phyloP scores from a whole-genome alignment of 2,888 invertebrate species.

The Nemotelus nigrinus region DNA sequence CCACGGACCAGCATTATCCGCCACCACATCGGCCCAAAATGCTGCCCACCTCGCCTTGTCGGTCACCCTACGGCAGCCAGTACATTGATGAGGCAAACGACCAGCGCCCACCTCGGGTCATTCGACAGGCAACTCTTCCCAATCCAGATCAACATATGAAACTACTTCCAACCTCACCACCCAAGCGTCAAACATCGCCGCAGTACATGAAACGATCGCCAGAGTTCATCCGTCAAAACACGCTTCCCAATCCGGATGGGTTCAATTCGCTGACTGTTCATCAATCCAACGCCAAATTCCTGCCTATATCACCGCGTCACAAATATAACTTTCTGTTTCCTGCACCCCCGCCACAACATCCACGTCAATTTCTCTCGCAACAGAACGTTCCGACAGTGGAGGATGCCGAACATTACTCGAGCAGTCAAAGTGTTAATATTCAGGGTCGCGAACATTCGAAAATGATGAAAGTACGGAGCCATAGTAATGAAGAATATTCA shows the following conservation, averaged over 20 bases:
- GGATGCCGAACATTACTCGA: conserved; percentile 60
- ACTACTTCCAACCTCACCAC: conserved; percentile 63
- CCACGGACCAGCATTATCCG: conserved; percentile 46
- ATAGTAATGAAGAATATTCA: conserved; percentile 64
- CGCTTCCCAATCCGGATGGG: conserved; percentile 62
- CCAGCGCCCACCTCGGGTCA: conserved; percentile 57
- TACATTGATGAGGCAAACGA: conserved; percentile 52
- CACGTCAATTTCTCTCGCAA: conserved; percentile 62
- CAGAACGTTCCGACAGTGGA: conserved; percentile 62
- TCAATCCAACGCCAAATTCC: conserved; percentile 58
- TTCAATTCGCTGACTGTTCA: conserved; percentile 62
- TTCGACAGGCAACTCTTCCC: conserved; percentile 62
- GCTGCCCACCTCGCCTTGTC: conserved; percentile 60
- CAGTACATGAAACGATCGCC: conserved; percentile 61
- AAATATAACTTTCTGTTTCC: conserved; percentile 64
- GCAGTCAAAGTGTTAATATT: conserved; percentile 62
- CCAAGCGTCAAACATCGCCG: conserved; percentile 63
- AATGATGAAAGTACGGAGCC: conserved; percentile 64
- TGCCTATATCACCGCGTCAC: conserved; percentile 63
- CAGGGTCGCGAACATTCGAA: conserved; percentile 62
- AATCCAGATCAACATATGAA: conserved; percentile 64
- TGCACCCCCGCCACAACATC: conserved; percentile 58
- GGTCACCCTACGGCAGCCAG: conserved; percentile 53
- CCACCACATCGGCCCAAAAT: conserved; percentile 55
- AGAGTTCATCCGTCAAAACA: conserved; percentile 63